A percentile compares a stretch with the other conserved stretches of the same genome.
These are phyloP conservation scores for Linnaemya vulpina DNA, from an alignment of 2,888 invertebrate genomes.

Conservation along the genomic window DNA sequence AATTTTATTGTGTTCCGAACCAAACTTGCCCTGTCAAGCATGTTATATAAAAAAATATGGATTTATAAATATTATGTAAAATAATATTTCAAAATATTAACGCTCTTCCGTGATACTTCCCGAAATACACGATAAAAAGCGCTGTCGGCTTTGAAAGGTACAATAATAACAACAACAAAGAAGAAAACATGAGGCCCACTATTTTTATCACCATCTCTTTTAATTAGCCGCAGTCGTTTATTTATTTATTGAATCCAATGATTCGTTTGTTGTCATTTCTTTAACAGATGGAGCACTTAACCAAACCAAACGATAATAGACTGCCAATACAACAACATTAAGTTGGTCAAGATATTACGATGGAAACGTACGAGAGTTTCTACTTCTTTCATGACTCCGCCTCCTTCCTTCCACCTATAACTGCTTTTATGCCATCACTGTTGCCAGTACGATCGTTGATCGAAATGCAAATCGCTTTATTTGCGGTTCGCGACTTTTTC, in stretches of 20 bases:
- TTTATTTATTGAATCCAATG: conserved; percentile 22
- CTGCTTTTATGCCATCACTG: neutral
- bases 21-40: no score
- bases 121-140: no score
- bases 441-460: conserved; percentile 31
- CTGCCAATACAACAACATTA: neutral
- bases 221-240: neutral
- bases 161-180: no score
- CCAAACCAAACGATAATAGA: conserved; percentile 6
- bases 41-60: no score
- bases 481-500: conserved; percentile 26
- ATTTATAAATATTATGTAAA: no score
- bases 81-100: no score
- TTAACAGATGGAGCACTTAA: conserved; percentile 23
- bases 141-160: no score
- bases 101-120: no score
- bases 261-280: conserved; percentile 30
- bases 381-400: neutral
- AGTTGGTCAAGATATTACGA: conserved; percentile 39
- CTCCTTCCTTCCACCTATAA: no score
- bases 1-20: no score
- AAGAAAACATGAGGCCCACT: neutral
- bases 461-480: conserved; percentile 31
- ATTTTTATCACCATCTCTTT: conserved; percentile 1
- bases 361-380: conserved; percentile 2